A percentile compares a stretch with the other conserved stretches of the same genome.
Evolutionary conservation across 2,888 invertebrate genomes (phyloP).

Genomic region (Hypomecis atomaria): DNA sequence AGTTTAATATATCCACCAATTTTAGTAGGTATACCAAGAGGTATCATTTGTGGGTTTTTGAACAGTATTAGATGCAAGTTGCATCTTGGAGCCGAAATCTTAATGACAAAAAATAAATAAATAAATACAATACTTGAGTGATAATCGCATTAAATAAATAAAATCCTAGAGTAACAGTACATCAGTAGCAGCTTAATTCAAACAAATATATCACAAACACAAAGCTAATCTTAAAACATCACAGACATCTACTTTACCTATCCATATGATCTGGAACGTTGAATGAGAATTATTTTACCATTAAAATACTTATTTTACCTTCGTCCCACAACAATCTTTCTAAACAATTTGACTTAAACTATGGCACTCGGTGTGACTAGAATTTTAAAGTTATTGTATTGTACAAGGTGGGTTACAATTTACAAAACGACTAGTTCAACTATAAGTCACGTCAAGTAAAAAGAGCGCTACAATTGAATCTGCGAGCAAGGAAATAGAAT

Average conservation of each 20-base stretch:
- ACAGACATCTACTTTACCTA: slow-evolving; percentile 77
- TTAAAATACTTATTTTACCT: slow-evolving; percentile 44
- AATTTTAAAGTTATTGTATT: not conserved
- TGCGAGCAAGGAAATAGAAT: not conserved
- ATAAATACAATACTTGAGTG: no score
- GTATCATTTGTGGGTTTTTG: no score
- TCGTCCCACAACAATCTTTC: slow-evolving; percentile 59
- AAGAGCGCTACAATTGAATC: no score
- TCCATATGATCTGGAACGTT: slow-evolving; percentile 64
- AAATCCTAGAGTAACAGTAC: slow-evolving; percentile 2
- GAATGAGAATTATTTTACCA: slow-evolving; percentile 66
- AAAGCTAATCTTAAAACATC: slow-evolving; percentile 71
- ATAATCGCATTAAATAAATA: not conserved
- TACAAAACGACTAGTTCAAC: no score
- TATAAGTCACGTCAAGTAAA: no score
- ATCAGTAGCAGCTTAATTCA: slow-evolving; percentile 9
- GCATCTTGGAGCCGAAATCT: no score
- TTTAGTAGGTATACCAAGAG: no score
- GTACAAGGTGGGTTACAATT: not conserved
- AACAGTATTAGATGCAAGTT: no score
- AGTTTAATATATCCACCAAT: no score
- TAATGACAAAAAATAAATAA: no score
- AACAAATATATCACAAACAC: slow-evolving; percentile 54
- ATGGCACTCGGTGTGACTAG: slow-evolving; percentile 65
- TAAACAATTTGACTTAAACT: slow-evolving; percentile 64